Base-by-base conservation (phyloP, 2,113 vertebrate genomes). In the western clawed frog (Xenopus tropicalis) region DNA sequence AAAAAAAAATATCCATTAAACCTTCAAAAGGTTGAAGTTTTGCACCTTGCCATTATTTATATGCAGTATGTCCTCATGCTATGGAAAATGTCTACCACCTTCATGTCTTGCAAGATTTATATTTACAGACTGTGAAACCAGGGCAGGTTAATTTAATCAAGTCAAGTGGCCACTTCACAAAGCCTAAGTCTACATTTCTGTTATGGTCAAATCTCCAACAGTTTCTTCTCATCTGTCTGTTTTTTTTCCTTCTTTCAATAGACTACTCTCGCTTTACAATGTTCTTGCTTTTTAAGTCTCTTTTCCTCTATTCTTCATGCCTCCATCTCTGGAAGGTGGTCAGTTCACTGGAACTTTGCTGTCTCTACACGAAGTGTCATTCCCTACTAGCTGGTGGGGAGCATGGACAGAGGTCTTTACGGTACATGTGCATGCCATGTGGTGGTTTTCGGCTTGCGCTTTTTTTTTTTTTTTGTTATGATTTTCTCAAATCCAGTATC, bases 351-450 rank as follows among this genome's bases (percentile, higher is more conserved):
- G 51, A 68, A 44, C 23, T 82, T 70, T 86, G 85, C 80, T 82
- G 81, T 90, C 85, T 82, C 78, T 85, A 83, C 81, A 77, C 78
- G 58, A 61, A 22, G 19, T 16, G 22, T 68, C 44, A 42, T 61
- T 16, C 43, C 23, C 66, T 62, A 23, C 64, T 74, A 42, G 19
- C 46, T 74, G 43, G 57, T 65, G 72, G 65, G 37, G 44, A 14
- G 2, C 4, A 13, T 23, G 61, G 29, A 1, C 69, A 44, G 64
- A 75, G 44, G 46, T 22, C 51, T 44, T 69, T 21, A 72, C 61
- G 71, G 59, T 78, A 69, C 48, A 59, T 75, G 42, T 75, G 65
- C 72, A 75, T 75, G 72, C 43, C n/a, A 42, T 68, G 37, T 75
- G 54, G 23, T 56, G 52, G 46, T 10, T 48, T 48, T 48, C 14